Evolutionary conservation across 2,113 vertebrate genomes (phyloP).

Genomic region (Oxyura jamaicensis): DNA sequence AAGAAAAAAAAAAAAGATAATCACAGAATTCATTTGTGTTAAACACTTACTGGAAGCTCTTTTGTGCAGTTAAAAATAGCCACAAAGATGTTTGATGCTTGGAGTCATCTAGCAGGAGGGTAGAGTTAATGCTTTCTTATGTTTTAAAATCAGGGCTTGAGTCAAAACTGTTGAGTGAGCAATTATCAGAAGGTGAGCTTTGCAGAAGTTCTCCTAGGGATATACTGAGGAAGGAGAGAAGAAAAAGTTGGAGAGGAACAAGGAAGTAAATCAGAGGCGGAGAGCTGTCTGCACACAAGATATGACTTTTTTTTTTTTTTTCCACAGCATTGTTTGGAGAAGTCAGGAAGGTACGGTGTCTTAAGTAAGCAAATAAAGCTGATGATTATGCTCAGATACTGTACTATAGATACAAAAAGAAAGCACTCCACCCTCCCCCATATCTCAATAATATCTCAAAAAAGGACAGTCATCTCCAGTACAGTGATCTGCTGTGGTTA

Average conservation of each 20-base stretch:
- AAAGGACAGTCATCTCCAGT: not conserved
- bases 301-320: not conserved
- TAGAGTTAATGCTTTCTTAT: not conserved
- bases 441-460: accelerated
- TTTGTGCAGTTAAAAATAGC: not conserved
- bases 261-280: not conserved
- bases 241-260: not conserved
- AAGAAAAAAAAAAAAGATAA: not conserved
- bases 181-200: not conserved
- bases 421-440: not conserved
- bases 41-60: not conserved
- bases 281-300: not conserved
- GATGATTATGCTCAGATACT: not conserved
- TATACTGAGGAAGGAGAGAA: not conserved
- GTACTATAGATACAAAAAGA: not conserved
- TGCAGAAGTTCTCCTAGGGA: not conserved
- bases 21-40: not conserved
- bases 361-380: not conserved
- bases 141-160: not conserved
- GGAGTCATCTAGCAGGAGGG: not conserved
- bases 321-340: not conserved
- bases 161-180: not conserved
- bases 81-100: not conserved
- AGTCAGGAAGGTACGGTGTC: accelerated
- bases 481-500: not conserved